phyloP scores from a whole-genome alignment of 2,888 invertebrate species.

The Vannuccia rotundouncinata region DNA sequence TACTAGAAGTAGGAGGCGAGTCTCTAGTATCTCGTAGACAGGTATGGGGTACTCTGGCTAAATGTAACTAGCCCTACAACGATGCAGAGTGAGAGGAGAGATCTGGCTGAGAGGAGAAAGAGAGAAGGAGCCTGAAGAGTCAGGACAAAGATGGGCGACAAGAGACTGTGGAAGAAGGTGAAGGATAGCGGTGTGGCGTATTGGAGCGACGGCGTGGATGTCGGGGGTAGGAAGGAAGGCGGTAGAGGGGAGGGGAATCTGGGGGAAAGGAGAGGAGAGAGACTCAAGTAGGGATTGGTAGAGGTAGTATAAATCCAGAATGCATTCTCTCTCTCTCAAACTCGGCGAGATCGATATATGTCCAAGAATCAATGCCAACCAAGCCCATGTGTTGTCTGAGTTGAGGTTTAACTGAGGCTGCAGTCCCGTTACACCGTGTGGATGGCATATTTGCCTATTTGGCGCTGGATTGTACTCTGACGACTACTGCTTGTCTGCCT shows the following conservation, averaged over 20 bases:
- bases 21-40: too few relatives aligned
- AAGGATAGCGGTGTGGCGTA: background rate
- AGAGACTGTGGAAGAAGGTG: background rate
- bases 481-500: too few relatives aligned
- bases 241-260: background rate
- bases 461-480: background rate
- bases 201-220: too few relatives aligned
- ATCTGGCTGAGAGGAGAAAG: too few relatives aligned
- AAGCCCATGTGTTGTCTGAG: too few relatives aligned
- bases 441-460: background rate
- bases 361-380: background rate
- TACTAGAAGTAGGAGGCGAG: too few relatives aligned
- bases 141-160: background rate
- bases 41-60: too few relatives aligned
- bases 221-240: background rate
- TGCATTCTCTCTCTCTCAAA: background rate
- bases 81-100: too few relatives aligned
- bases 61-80: too few relatives aligned
- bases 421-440: too few relatives aligned
- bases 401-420: too few relatives aligned
- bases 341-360: background rate
- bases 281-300: background rate
- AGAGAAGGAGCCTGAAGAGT: background rate
- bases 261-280: background rate
- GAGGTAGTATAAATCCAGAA: background rate